Base-by-base conservation (phyloP, 2,797 vertebrate genomes). In the Acanthornis magna region DNA sequence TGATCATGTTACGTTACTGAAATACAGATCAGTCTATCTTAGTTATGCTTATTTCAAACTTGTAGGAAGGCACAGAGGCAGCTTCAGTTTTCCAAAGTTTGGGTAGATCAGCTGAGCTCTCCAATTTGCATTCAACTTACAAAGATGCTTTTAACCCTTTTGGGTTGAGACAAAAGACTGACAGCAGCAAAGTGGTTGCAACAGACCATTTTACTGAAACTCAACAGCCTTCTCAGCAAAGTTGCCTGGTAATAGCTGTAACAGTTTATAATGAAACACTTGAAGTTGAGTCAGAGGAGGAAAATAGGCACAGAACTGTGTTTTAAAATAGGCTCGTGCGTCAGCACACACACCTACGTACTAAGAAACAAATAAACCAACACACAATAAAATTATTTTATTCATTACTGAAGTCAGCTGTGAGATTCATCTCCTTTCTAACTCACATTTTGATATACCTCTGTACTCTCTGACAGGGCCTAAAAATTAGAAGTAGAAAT, bases 241-340 rank as follows among this genome's bases (percentile, higher is more conserved):
- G 42, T 51, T 66, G 26, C 34, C 50, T 70, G 85, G 74, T 30
- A 86, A 65, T n/a, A 78, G 88, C 29, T 76, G 34, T 40, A 94
- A 80, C 48, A 85, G 53, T 62, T 71, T 60, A 67, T 11, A 92
- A 72, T 63, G 38, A 91, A 95, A 88, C 55, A 25, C 71, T 11
- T 90, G 81, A 75, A 71, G 54, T 34, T 84, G 77, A 91, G 70
- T 92, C 83, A 94, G 54, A 92, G 34, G 15, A 81, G 27, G 55
- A 50, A 75, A 85, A 72, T 68, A 77, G 54, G 43, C 7, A 8
- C 22, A 86, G 58, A 94, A 70, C 8, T 57, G 38, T 47, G 53
- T 85, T 96, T 90, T 91, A 96, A 89, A 96, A 96, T 58, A 89
- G 84, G 77, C 43, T 60, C 45, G 60, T 89, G 91, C 85, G 72